Base-by-base conservation (phyloP, 2,113 vertebrate genomes). In the Chloroceryle aenea region DNA sequence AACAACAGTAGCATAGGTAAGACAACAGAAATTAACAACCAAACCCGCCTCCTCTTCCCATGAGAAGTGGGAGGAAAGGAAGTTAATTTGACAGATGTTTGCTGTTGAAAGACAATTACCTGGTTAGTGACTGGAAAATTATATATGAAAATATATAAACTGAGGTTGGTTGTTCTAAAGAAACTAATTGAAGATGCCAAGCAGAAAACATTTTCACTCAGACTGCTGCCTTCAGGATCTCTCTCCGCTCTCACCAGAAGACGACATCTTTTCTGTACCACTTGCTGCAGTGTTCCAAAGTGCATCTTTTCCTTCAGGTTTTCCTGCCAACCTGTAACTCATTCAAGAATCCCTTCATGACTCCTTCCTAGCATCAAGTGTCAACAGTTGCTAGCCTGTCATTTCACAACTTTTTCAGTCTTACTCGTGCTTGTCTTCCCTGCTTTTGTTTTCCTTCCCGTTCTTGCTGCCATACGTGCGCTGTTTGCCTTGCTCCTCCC, bases 271-370 rank as follows among this genome's bases (percentile, higher is more conserved):
- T 10, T 7, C 18, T 52, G 1, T 36, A 21, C 6, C 15, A 12
- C 38, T 72, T 74, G 25, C 32, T 71, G 21, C 0, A 0, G 0
- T 23, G 10, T n/a, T 75, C 48, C 48, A 47, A 22, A 82, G 7
- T 5, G 1, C 26, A 4, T 55, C 6, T 58, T 29, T 75, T n/a
- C 47, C 38, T n/a, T 59, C 26, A 43, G 14, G 10, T 82, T 72
- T 85, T 82, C 32, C 43, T 85, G 50, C n/a, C 42, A 55, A 14
- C 36, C 36, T 61, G 14, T 34, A 20, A 34, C 45, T 63, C 15
- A 3, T 43, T 61, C 22, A 29, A 78, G 58, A 53, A 38, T 93
- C 30, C 10, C 4, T 47, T 53, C 59, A 18, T 26, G 63, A 42
- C 27, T 75, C 25, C 32, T 84, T 73, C 50, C 42, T 63, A 52